These are phyloP conservation scores for Eonycteris spelaea DNA, from an alignment of 2,113 vertebrate species.

Conservation along the genomic window DNA sequence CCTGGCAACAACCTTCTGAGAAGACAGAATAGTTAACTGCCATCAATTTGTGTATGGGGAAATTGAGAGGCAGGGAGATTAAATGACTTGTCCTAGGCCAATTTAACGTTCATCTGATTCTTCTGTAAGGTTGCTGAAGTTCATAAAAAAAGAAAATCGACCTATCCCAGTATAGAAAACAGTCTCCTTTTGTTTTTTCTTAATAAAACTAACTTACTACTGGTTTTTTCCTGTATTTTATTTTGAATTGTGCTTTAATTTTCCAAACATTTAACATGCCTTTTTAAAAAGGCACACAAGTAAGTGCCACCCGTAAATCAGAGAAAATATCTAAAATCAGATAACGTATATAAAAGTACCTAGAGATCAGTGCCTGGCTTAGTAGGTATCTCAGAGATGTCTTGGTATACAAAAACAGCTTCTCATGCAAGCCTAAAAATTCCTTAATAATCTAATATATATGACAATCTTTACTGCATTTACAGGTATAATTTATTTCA, in stretches of 20 bases:
- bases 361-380: neutral
- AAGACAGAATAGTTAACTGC: neutral
- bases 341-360: neutral
- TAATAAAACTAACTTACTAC: neutral
- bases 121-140: neutral
- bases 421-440: neutral
- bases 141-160: neutral
- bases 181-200: neutral
- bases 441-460: neutral
- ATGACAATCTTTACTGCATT: neutral
- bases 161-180: neutral
- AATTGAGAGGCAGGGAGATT: neutral
- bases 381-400: neutral
- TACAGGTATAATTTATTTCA: slow-evolving; percentile 2
- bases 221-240: neutral
- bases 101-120: neutral
- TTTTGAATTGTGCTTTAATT: neutral
- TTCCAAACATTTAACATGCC: neutral
- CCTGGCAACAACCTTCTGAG: neutral
- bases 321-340: neutral
- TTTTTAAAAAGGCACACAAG: neutral
- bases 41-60: neutral
- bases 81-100: slow-evolving; percentile 1
- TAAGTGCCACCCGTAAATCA: neutral
- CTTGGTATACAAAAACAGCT: neutral